Percentiles rank a stretch among this genome's conserved stretches.
These are phyloP conservation scores for Pagetopsis macropterus DNA, from an alignment of 2,797 vertebrate species.

Conservation along the genomic window DNA sequence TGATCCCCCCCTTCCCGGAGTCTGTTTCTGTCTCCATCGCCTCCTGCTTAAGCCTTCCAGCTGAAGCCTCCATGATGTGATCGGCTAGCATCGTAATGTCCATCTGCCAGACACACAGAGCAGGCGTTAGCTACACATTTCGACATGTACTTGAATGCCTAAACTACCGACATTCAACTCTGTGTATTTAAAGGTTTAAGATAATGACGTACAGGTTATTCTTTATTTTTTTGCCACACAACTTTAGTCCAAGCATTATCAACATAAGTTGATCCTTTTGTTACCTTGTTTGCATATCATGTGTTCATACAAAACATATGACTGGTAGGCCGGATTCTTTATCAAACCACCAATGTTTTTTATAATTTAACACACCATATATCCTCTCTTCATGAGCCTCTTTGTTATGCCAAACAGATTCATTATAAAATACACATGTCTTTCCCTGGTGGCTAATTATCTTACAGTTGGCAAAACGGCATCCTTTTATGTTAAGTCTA, in stretches of 20 bases:
- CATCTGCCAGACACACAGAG: slow-evolving; percentile 80
- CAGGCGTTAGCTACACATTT: slow-evolving; percentile 6
- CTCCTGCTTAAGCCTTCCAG: slow-evolving; percentile 92
- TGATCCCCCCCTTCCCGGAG: slow-evolving; percentile 82
- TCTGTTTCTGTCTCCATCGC: slow-evolving; percentile 84
- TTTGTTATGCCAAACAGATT: not conserved
- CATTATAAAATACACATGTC: not conserved
- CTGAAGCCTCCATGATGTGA: slow-evolving; percentile 94
- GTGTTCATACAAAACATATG: not conserved
- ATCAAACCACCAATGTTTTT: not conserved
- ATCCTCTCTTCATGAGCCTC: not conserved
- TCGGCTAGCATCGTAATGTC: slow-evolving; percentile 96
- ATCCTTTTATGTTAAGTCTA: not conserved
- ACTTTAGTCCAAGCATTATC: not conserved
- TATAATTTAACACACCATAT: not conserved
- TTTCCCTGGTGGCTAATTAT: not conserved
- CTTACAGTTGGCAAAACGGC: not conserved
- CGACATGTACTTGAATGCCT: slow-evolving; percentile 3
- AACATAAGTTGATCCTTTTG: not conserved
- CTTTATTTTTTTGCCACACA: not conserved
- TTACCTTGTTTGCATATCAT: not conserved
- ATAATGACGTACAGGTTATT: not conserved
- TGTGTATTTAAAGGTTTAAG: not conserved
- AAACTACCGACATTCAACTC: not conserved
- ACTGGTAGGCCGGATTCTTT: not conserved